phyloP scores from a whole-genome alignment of 1,140 invertebrate genomes.

The Pseudomyrmex flavicornis region DNA sequence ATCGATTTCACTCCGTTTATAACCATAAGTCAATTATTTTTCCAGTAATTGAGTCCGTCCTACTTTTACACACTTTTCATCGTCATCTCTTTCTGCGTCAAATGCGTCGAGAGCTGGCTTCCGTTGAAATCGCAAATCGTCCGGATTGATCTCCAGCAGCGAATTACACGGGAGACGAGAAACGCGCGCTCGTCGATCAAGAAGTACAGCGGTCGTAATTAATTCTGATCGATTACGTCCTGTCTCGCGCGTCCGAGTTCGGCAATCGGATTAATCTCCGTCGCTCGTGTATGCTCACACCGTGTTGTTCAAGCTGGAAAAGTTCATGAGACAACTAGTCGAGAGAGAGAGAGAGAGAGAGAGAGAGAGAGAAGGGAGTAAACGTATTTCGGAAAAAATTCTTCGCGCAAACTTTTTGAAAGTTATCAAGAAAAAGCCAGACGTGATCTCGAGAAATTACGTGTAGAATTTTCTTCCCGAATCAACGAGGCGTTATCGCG shows the following conservation, averaged over 20 bases:
- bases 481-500: background rate
- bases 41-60: constrained; percentile 52
- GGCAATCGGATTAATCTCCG: constrained; percentile 49
- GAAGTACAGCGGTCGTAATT: constrained; percentile 58
- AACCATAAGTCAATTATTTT: constrained; percentile 70
- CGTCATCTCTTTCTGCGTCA: background rate
- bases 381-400: background rate
- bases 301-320: background rate
- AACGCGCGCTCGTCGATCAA: constrained; percentile 48
- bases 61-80: constrained; percentile 1
- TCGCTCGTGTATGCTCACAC: background rate
- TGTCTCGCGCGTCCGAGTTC: constrained; percentile 31
- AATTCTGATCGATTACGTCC: constrained; percentile 66
- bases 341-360: background rate
- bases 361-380: background rate
- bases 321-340: background rate
- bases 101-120: constrained; percentile 24
- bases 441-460: background rate
- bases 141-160: constrained; percentile 41
- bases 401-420: background rate
- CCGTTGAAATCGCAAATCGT: constrained; percentile 44
- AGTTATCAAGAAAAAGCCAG: background rate
- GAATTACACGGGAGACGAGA: constrained; percentile 23
- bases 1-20: constrained; percentile 44
- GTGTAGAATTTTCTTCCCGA: background rate